These are phyloP conservation scores for Platichthys flesus DNA, from an alignment of 2,113 vertebrate genomes.

Conservation along the genomic window DNA sequence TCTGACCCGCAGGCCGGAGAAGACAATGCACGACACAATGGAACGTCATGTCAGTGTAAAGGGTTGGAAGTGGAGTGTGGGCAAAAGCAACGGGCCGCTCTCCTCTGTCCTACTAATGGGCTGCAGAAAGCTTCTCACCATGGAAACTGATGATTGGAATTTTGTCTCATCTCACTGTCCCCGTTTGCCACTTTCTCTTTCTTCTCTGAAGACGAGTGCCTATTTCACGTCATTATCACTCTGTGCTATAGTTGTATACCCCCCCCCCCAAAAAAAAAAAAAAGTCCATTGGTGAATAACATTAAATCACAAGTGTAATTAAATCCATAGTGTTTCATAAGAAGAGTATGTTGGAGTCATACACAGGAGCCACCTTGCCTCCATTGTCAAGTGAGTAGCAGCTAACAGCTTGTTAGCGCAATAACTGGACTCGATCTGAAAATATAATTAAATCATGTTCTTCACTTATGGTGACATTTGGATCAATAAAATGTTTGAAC, in stretches of 20 bases:
- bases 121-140: conserved; percentile 55
- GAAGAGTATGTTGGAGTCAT: no score
- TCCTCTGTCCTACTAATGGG: conserved; percentile 52
- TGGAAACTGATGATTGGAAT: conserved; percentile 62
- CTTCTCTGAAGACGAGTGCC: conserved; percentile 21
- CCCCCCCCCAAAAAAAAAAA: no score
- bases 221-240: conserved; percentile 10
- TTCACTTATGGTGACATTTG: neutral
- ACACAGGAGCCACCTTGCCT: neutral
- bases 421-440: neutral
- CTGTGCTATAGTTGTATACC: no score
- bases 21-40: conserved; percentile 5
- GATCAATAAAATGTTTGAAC: neutral
- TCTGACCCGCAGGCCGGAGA: neutral
- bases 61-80: conserved; percentile 44
- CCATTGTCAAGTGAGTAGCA: neutral
- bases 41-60: conserved; percentile 34
- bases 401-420: neutral
- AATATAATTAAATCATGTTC: neutral
- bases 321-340: neutral
- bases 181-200: conserved; percentile 42
- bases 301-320: neutral
- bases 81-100: conserved; percentile 40
- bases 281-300: no score
- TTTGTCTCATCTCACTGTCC: conserved; percentile 53